A percentile compares a stretch with the other conserved stretches of the same genome.
These are phyloP conservation scores for Tetropium fuscum DNA, from an alignment of 2,888 invertebrate species.

Conservation along the genomic window DNA sequence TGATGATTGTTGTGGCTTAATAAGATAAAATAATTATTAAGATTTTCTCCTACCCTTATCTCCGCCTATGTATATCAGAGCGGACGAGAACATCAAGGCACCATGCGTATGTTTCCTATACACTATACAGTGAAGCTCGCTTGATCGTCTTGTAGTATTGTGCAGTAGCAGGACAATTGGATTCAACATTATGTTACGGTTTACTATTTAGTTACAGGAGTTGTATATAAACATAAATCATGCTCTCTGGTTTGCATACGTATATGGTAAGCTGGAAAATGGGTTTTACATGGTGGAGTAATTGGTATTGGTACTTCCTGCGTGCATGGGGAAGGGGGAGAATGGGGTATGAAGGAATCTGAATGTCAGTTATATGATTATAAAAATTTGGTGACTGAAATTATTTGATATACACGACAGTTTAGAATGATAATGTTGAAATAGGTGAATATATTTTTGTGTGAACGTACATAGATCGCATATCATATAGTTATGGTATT, in stretches of 20 bases:
- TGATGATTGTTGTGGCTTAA: no score
- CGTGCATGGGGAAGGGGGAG: no score
- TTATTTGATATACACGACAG: no score
- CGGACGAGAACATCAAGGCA: background rate
- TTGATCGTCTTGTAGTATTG: conserved; percentile 21
- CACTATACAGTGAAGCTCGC: conserved; percentile 1
- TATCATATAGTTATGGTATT: no score
- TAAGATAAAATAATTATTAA: no score
- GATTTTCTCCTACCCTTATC: background rate
- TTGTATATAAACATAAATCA: conserved; percentile 39
- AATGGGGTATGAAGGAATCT: no score
- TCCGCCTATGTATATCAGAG: background rate
- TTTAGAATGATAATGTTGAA: no score
- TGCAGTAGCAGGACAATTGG: conserved; percentile 42
- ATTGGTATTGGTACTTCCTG: conserved; percentile 30
- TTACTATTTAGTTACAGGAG: conserved; percentile 40
- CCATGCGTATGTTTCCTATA: conserved; percentile 7
- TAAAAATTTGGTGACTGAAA: no score
- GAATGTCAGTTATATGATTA: no score
- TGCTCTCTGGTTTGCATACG: conserved; percentile 29
- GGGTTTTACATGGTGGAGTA: conserved; percentile 31
- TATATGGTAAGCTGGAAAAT: conserved; percentile 39
- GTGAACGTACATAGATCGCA: no score
- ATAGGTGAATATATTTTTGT: no score
- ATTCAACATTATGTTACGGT: conserved; percentile 41